Evolutionary conservation across 2,113 vertebrate species (phyloP).

Genomic region (Zootoca vivipara): DNA sequence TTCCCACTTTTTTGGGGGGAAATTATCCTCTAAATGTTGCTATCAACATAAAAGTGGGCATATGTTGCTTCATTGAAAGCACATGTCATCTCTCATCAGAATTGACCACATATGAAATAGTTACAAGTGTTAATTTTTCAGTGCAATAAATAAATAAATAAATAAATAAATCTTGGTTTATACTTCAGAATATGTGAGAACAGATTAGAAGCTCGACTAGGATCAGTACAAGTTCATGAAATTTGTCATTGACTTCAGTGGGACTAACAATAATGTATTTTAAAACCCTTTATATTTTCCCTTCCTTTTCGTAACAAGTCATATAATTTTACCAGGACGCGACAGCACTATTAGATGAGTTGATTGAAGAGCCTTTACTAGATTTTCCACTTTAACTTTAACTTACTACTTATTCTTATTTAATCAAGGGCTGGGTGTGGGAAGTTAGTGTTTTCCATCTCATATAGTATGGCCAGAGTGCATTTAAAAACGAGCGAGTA

Average conservation of each 20-base stretch:
- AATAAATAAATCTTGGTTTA: not conserved
- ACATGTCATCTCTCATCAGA: not conserved
- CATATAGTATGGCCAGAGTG: not conserved
- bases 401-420: too few species aligned
- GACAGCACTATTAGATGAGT: not conserved
- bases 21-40: not conserved
- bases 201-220: not conserved
- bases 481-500: not conserved
- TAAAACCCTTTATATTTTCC: not conserved
- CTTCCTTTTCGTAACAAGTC: not conserved
- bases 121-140: not conserved
- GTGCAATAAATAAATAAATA: not conserved
- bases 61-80: not conserved
- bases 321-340: not conserved
- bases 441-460: not conserved
- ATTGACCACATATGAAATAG: not conserved
- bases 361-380: not conserved
- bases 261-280: not conserved
- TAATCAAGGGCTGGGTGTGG: not conserved
- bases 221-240: not conserved
- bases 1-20: not conserved
- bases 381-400: not conserved
- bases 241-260: not conserved
- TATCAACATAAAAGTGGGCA: not conserved
- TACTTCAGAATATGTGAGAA: not conserved